Evolutionary conservation across 2,888 invertebrate species (phyloP).

Genomic region (Lasioglossum leucozonium): DNA sequence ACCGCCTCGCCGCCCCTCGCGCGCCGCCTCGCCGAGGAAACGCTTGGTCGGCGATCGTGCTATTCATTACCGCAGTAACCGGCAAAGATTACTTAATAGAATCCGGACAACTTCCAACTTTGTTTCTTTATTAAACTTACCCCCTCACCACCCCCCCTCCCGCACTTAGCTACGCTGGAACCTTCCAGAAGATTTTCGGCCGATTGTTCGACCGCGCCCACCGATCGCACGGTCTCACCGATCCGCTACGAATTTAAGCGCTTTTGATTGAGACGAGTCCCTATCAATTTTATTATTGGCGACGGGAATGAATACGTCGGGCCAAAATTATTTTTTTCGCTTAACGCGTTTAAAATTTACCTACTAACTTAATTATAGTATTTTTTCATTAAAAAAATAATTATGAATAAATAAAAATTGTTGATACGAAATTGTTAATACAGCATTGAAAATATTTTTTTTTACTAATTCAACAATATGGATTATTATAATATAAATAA

Average conservation of each 20-base stretch:
- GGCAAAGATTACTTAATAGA: conserved; percentile 67
- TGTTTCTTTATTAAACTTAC: conserved; percentile 25
- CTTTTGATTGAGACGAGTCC: conserved; percentile 28
- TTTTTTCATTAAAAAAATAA: too few relatives aligned
- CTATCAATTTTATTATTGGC: neutral
- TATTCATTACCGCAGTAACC: conserved; percentile 68
- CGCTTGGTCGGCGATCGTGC: conserved; percentile 56
- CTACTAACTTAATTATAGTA: too few relatives aligned
- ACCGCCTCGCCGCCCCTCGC: conserved; percentile 29
- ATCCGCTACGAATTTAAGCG: neutral
- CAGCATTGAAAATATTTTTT: too few relatives aligned
- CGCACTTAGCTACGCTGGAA: neutral
- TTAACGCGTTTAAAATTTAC: too few relatives aligned
- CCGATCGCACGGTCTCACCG: neutral
- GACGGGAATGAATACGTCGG: too few relatives aligned
- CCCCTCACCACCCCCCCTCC: too few relatives aligned
- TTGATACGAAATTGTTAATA: too few relatives aligned
- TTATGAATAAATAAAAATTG: too few relatives aligned
- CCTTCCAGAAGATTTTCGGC: neutral
- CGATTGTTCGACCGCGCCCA: neutral
- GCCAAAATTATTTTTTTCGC: too few relatives aligned
- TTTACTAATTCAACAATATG: too few relatives aligned
- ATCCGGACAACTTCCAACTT: conserved; percentile 54
- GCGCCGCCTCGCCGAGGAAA: conserved; percentile 23
- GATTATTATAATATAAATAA: too few relatives aligned